Base-by-base conservation (phyloP, 2,113 vertebrate genomes). In the Vireo altiloquus region DNA sequence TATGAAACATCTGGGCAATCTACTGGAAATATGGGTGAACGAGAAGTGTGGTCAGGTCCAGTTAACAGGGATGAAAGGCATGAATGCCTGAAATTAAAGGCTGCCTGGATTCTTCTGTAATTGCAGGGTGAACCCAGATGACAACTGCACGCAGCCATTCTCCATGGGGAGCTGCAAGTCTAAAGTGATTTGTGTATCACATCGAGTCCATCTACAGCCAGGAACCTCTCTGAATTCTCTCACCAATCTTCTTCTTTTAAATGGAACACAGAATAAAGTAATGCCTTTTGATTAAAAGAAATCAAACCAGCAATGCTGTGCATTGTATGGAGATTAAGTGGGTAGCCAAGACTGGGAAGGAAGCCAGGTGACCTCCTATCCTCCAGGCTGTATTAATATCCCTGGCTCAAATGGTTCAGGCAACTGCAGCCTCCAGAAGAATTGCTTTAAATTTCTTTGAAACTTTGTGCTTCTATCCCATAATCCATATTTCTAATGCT, bases 331-430 rank as follows among this genome's bases (percentile, higher is more conserved):
- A 87, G 84, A 95, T 95, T 39, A 92, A 90, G n/a, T 39, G 66
- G 35, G 52, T 18, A 89, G 70, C 30, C 82, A 89, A 71, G 61
- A 61, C 64, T 80, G 70, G 87, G 84, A 85, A 82, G 37, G 87
- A 82, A 95, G 91, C 89, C 93, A 95, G 83, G 70, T 53, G 91
- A 95, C 91, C 94, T 95, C 63, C 81, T 46, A 21, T 65, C 78
- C 87, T 82, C 70, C 66, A 82, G 89, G 53, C 81, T 91, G 63
- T 90, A 94, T 91, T 92, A 95, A 94, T 82, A 95, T 80, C 84
- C 81, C 71, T 35, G 70, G 40, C 61, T 91, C 82, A 85, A 85
- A 90, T n/a, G 23, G 65, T 52, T 68, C 84, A 85, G 77, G 70
- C 84, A 94, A 70, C 84, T 84, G 92, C 57, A 95, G 65, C 6